These are phyloP conservation scores for Rallus limicola DNA, from an alignment of 2,113 vertebrate genomes.

Conservation along the genomic window DNA sequence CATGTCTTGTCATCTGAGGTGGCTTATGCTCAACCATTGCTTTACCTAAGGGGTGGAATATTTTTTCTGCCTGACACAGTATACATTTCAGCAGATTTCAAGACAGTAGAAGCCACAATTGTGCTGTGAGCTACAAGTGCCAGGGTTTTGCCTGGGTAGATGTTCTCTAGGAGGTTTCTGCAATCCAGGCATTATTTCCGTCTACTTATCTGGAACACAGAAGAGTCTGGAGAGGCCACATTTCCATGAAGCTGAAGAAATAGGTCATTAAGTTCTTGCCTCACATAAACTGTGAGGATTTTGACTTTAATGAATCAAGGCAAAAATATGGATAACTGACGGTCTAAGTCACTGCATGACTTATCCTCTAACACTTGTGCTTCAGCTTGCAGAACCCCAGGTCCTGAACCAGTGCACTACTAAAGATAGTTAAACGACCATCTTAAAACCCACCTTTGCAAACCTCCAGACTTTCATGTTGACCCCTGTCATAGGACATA, in stretches of 20 bases:
- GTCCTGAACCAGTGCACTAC: not conserved
- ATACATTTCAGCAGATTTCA: slow-evolving; percentile 38
- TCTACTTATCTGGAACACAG: not conserved
- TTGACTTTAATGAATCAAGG: not conserved
- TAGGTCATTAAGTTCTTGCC: not conserved
- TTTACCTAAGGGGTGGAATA: slow-evolving; percentile 46
- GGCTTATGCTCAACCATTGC: not conserved
- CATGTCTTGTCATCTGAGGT: not conserved
- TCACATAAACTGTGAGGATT: not conserved
- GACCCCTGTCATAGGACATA: not conserved
- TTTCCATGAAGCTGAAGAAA: slow-evolving; percentile 1
- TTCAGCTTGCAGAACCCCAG: not conserved
- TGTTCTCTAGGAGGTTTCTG: not conserved
- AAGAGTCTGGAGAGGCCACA: not conserved
- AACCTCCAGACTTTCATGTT: not conserved
- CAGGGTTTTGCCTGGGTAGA: slow-evolving; percentile 15
- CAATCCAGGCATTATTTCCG: not conserved
- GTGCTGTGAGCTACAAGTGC: slow-evolving; percentile 1
- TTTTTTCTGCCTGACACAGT: slow-evolving; percentile 22
- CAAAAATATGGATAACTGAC: not conserved
- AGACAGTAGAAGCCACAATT: not conserved
- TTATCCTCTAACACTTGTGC: not conserved
- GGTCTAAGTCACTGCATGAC: not conserved
- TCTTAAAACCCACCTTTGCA: not conserved
- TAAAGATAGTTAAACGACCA: fast-evolving